Base-by-base conservation (phyloP, 2,888 invertebrate species). In the Cantharis flavilabris region DNA sequence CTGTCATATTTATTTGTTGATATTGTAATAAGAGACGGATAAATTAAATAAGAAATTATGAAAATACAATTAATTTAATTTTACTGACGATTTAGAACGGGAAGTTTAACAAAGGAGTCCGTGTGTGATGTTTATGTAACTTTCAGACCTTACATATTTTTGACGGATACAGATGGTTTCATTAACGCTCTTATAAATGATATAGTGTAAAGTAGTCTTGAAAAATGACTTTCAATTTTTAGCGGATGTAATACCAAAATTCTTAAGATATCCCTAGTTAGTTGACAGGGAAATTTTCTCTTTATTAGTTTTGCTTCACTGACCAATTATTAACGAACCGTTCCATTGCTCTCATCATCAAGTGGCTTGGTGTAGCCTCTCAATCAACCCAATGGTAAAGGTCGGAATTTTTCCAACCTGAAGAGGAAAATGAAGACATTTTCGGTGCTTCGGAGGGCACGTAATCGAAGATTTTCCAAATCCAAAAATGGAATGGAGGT, bases 1-100 rank as follows among this genome's bases (percentile, higher is more conserved):
- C 69, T 74, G 71, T 78, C 72, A 18, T 64, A 69, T 62, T 49
- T 70, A 63, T 72, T 72, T 67, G 26, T 63, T 30, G 23, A 30
- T n/a, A 33, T 30, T 49, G 30, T 72, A 33, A 30, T 62, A 76
- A 69, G 74, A 75, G 63, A 78, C 69, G 76, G 76, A 74, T 18
- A 65, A 69, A 30, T 62, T 70, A 62, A 64, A 70, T 23, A 67
- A 67, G 74, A 62, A 81, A 80, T 78, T 80, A 79, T 74, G 82
- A 83, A 84, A 84, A 80, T 81, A 81, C 82, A 84, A 85, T 85
- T 84, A 85, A 86, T 84, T 86, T 84, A 84, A 84, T 83, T 83
- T 83, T 83, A 84, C 80, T 81, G 81, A 82, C 84, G 83, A 85
- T 84, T 85, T 84, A 85, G 82, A 84, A 86, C 86, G 84, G 86